Evolutionary conservation across 2,113 vertebrate species (phyloP), one percentile per base, ranked within the genome.

Genomic region (Amphilophus citrinellus): DNA sequence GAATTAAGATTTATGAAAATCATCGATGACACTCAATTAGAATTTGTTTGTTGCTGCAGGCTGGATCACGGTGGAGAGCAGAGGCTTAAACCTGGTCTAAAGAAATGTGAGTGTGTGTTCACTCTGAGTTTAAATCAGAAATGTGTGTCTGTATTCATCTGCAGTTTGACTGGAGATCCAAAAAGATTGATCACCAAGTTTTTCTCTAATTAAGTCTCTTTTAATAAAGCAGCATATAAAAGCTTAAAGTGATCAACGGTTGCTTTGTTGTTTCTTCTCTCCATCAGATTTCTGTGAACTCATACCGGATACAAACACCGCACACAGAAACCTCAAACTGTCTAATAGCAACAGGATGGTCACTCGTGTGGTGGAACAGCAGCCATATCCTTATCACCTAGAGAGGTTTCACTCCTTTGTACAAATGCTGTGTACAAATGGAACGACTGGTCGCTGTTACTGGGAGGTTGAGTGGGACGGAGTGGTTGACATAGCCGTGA

Each of bases 391-490:
- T 9, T 14, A 11, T 53, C 59, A 53, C 27, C 6, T 35, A 15
- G 78, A 68, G n/a, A 65, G 62, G 15, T 66, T 66, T 1, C 2
- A 0, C 30, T 15, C 4, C 22, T 2, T 11, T 11, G 18, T 0
- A 6, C 78, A 80, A 18, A 18, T 58, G 8, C 10, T 68, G 61
- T 42, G 79, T 35, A 24, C 11, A 6, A 17, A 24, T 73, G 79
- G 2, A 37, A 27, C 73, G 20, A 61, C 65, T 37, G 79, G 65
- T n/a, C 65, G 20, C 79, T 50, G 53, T 42, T 80, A 80, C 62
- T 79, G 77, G 77, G 60, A 79, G 77, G 30, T 53, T 11, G 1
- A 80, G 20, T 80, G 78, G 62, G 15, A 32, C 10, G 79, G 79
- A 15, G 2, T 30, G 27, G 66, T 53, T 32, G 15, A 60, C 4